A percentile compares a stretch with the other conserved stretches of the same genome.
Conservation (phyloP, 2,888 invertebrate genomes). For the Drosophila cognata region DNA sequence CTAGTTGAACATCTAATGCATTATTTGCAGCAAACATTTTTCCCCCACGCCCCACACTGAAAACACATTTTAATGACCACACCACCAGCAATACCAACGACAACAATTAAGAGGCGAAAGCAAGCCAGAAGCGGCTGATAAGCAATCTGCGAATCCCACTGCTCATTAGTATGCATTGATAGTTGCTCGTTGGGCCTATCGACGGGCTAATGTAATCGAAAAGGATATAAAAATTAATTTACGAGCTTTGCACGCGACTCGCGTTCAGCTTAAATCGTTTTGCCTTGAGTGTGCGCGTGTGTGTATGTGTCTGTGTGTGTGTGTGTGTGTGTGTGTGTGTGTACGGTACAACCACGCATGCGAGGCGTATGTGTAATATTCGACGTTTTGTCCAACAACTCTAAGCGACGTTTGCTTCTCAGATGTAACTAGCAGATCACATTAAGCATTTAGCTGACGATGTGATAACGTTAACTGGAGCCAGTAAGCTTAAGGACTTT, state of each 20-base stretch:
- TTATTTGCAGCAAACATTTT: conserved; percentile 19
- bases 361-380: conserved; percentile 29
- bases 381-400: neutral
- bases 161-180: conserved; percentile 56
- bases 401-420: neutral
- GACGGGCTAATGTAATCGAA: conserved; percentile 57
- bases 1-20: conserved; percentile 18
- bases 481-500: neutral
- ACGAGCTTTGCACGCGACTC: conserved; percentile 56
- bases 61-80: conserved; percentile 35
- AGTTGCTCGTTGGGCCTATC: conserved; percentile 31
- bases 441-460: conserved; percentile 7
- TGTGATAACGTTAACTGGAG: conserved; percentile 1
- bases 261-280: conserved; percentile 3
- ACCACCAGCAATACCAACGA: neutral
- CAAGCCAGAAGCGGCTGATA: conserved; percentile 21
- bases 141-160: conserved; percentile 21
- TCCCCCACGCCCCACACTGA: conserved; percentile 12
- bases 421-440: neutral
- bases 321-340: neutral
- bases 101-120: conserved; percentile 17
- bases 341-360: neutral
- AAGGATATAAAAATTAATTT: conserved; percentile 69
- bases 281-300: neutral
- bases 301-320: neutral